Evolutionary conservation across 2,113 vertebrate species (phyloP), one percentile per base, ranked within the genome.

Genomic region (Odontesthes bonariensis): DNA sequence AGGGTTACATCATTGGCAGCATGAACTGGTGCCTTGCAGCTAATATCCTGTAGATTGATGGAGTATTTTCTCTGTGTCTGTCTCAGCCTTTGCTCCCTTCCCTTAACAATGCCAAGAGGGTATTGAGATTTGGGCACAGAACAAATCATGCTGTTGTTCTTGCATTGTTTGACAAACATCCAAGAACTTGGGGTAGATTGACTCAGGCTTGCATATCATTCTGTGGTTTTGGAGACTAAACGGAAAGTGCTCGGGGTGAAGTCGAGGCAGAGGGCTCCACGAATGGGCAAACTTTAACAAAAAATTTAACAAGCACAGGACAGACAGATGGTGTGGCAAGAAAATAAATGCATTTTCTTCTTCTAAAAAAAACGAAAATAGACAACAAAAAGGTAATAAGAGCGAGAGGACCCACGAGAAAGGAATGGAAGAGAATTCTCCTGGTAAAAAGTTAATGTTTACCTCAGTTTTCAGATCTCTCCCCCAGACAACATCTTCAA

Each of bases 41-140:
- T 89, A 89, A 92, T 90, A 89, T 89, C 87, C 87, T 89, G 87
- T 79, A 88, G 89, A 90, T 90, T 90, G 83, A 88, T 88, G 69
- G 82, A 86, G 87, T 83, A 89, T 91, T 91, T 87, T 89, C 90
- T 87, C 73, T 60, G 54, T 77, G 83, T 89, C 86, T 86, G 81
- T 83, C 63, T 83, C 69, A 83, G 82, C 55, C 69, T 86, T 75
- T 72, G 71, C 79, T 68, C 79, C 67, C 81, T 84, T 82, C 65
- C 84, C 57, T 75, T 85, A 89, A 88, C 87, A 87, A 88, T 84
- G 87, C 86, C 87, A 88, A 88, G 75, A 85, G 90, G 77, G 86
- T 87, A 78, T 80, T 73, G 81, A 82, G 81, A 85, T 77, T 72
- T 77, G 79, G 57, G 78, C 77, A 68, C 75, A 73, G 77, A 88